These are phyloP conservation scores for Acridotheres tristis DNA, from an alignment of 2,797 vertebrate genomes.

Conservation along the genomic window DNA sequence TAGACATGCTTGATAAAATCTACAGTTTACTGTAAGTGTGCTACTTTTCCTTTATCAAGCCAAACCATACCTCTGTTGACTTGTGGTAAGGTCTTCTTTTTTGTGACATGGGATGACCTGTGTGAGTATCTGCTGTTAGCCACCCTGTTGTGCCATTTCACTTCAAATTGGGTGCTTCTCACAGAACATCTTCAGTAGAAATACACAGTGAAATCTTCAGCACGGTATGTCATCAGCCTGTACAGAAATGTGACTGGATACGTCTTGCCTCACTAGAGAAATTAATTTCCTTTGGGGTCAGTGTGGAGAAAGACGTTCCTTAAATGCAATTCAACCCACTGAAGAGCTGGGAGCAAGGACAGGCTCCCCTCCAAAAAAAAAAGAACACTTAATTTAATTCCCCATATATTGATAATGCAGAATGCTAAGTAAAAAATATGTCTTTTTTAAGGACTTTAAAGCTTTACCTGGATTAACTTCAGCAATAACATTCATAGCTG, in stretches of 20 bases:
- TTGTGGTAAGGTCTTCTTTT: neutral
- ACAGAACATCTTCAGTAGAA: neutral
- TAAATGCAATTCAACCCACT: neutral
- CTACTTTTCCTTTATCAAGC: neutral
- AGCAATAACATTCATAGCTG: neutral
- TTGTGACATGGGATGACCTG: fast-evolving
- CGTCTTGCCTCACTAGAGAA: neutral
- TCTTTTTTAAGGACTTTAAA: neutral
- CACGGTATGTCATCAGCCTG: fast-evolving
- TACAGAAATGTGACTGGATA: neutral
- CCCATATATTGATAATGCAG: neutral
- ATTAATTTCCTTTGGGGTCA: neutral
- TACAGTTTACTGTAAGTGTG: neutral
- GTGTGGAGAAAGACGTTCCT: neutral
- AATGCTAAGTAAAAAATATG: neutral
- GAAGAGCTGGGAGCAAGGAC: neutral
- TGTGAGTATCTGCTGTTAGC: neutral
- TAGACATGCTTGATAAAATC: neutral
- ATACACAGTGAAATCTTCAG: neutral
- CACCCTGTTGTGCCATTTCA: neutral
- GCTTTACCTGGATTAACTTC: neutral
- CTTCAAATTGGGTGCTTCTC: neutral
- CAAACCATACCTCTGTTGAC: neutral
- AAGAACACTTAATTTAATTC: neutral
- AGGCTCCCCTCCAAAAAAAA: neutral